Conservation (phyloP, 1,140 invertebrate genomes). For the Pomacea maculata region DNA sequence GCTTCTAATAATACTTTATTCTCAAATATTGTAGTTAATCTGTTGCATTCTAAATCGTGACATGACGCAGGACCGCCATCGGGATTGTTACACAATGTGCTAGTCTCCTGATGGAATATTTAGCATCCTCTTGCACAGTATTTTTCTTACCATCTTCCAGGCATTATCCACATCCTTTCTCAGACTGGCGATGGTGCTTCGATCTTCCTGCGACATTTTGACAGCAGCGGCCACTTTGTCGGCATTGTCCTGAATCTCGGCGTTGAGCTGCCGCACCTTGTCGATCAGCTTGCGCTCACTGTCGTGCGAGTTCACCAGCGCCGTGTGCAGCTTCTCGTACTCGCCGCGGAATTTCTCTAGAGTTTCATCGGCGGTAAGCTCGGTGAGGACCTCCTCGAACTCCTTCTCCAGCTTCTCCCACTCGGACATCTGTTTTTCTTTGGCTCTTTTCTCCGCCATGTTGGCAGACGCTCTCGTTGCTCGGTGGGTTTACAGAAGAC, state of each 20-base stretch:
- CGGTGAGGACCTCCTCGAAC: constrained; percentile 12
- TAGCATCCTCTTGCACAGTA: too few relatives aligned
- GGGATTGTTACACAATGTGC: too few relatives aligned
- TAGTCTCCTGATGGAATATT: too few relatives aligned
- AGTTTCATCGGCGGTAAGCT: constrained; percentile 9
- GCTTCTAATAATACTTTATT: too few relatives aligned
- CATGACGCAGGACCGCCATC: too few relatives aligned
- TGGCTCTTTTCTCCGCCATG: constrained; percentile 8
- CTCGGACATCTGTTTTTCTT: not conserved
- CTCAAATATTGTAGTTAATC: too few relatives aligned
- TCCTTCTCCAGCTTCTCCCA: constrained; percentile 18
- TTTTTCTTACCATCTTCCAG: constrained; percentile 9
- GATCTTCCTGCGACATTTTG: constrained; percentile 5
- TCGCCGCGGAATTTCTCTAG: constrained; percentile 4
- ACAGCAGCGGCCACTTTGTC: constrained; percentile 14
- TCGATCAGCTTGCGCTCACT: constrained; percentile 14
- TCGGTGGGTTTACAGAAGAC: too few relatives aligned
- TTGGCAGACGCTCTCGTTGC: not conserved
- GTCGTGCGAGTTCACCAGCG: constrained; percentile 14
- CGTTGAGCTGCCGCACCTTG: constrained; percentile 8
- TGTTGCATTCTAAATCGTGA: too few relatives aligned
- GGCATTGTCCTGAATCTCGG: not conserved
- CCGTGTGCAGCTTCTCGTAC: constrained; percentile 16
- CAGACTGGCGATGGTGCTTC: constrained; percentile 3
- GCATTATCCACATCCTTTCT: constrained; percentile 6